phyloP scores from a whole-genome alignment of 2,797 vertebrate species.

The Mormyrus hasselquistii region DNA sequence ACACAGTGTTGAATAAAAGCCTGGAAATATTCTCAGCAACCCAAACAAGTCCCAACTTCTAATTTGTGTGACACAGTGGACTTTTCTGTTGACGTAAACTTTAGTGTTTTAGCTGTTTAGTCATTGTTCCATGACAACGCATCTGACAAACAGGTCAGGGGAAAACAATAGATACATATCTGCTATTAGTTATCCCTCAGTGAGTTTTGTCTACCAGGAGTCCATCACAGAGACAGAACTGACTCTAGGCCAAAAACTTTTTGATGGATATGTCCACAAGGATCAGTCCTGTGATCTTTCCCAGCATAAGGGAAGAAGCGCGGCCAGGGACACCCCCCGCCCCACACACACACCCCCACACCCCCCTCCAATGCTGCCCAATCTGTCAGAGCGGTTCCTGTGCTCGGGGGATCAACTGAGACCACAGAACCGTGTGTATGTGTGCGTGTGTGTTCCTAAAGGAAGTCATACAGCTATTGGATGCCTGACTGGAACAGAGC shows the following conservation, averaged over 20 bases:
- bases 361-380: neutral
- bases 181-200: neutral
- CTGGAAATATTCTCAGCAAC: constrained; percentile 60
- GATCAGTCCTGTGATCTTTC: neutral
- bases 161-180: neutral
- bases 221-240: neutral
- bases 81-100: neutral
- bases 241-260: neutral
- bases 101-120: neutral
- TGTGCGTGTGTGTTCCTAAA: neutral
- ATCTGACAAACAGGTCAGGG: neutral
- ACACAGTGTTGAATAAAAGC: constrained; percentile 39
- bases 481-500: neutral
- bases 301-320: neutral
- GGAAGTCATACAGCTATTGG: neutral
- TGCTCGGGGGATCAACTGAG: neutral
- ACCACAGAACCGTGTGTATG: neutral
- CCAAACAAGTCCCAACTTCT: constrained; percentile 54
- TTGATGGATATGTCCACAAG: neutral
- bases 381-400: neutral
- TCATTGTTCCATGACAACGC: too few species aligned
- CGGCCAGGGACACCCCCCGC: neutral
- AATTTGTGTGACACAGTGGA: constrained; percentile 40
- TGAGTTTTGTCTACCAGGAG: neutral
- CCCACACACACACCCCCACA: neutral